phyloP scores from a whole-genome alignment of 2,797 vertebrate species.

The Clarias platycephalus region DNA sequence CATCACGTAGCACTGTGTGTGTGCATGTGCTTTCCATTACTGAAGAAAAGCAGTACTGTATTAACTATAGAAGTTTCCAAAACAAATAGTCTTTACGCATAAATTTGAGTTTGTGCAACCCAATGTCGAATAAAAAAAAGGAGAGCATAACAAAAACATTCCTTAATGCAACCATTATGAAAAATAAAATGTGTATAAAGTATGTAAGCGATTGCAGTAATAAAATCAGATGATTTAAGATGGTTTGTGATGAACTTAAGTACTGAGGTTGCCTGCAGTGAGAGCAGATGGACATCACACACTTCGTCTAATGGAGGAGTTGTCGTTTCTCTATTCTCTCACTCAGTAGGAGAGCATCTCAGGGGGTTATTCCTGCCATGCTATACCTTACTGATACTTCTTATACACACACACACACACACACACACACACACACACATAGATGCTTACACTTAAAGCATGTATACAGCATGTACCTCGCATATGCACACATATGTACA shows the following conservation, averaged over 20 bases:
- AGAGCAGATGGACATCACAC: constrained; percentile 35
- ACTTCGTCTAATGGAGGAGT: constrained; percentile 31
- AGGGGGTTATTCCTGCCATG: constrained; percentile 31
- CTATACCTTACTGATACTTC: constrained; percentile 23
- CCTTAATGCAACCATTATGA: neutral
- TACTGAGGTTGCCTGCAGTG: neutral
- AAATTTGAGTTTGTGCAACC: neutral
- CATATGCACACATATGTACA: neutral
- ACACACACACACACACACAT: neutral
- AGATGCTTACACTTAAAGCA: neutral
- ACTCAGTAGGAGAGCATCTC: constrained; percentile 45
- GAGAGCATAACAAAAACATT: neutral
- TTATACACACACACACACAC: constrained; percentile 10
- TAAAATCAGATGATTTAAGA: neutral
- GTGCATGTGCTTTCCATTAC: neutral
- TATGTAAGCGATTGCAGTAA: neutral
- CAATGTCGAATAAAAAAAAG: neutral
- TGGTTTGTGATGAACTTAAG: neutral
- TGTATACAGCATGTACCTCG: neutral
- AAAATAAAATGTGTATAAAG: neutral
- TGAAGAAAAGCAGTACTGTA: neutral
- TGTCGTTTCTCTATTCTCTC: constrained; percentile 38
- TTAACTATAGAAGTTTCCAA: neutral
- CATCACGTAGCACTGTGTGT: constrained; percentile 28
- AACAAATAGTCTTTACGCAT: constrained; percentile 4